Conservation (phyloP, 1,140 invertebrate species). For the Sycophaga agraensis region DNA sequence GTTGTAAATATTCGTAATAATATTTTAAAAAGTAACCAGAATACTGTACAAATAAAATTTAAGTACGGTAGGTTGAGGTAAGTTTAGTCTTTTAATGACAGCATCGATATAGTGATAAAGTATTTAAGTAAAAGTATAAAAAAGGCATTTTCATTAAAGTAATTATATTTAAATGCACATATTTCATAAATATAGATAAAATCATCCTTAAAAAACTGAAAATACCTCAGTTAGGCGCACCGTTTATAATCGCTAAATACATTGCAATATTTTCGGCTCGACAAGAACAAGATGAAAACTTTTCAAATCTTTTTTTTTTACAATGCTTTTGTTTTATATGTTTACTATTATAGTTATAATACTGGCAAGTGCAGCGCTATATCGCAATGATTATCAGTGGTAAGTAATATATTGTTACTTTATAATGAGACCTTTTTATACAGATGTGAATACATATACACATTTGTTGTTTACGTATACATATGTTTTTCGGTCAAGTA, state of each 20-base stretch:
- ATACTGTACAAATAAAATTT: no score
- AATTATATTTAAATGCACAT: no score
- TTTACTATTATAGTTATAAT: constrained; percentile 25
- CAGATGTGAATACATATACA: constrained; percentile 16
- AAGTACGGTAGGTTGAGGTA: no score
- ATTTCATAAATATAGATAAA: no score
- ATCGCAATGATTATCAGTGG: constrained; percentile 27
- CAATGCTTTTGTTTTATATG: background rate
- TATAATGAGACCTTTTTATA: constrained; percentile 18
- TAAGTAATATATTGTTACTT: constrained; percentile 21
- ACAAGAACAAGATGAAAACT: background rate
- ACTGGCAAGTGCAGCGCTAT: constrained; percentile 29
- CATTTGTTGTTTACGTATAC: constrained; percentile 6
- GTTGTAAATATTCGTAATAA: no score
- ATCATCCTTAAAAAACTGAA: no score
- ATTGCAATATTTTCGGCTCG: background rate
- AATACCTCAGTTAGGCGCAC: no score
- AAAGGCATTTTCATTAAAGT: no score
- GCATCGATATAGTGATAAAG: no score
- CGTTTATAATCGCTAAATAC: background rate
- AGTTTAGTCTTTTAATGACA: no score
- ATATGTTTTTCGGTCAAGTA: background rate
- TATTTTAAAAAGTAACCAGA: no score
- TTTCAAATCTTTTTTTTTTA: background rate
- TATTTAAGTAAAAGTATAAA: no score